Base-by-base conservation (phyloP, 2,797 vertebrate genomes). In the Sebastes oblongus region DNA sequence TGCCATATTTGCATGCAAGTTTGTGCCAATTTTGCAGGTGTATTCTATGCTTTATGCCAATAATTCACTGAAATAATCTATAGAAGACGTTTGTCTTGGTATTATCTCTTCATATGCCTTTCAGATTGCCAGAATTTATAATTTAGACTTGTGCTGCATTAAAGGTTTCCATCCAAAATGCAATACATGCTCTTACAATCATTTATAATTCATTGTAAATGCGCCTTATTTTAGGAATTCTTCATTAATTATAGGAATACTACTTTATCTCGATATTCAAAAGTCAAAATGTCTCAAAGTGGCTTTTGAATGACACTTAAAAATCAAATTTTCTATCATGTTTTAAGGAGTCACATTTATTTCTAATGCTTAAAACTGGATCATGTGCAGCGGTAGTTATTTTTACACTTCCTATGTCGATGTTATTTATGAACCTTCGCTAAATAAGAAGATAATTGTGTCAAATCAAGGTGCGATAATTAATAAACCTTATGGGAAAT, bases 21-120 rank as follows among this genome's bases (percentile, higher is more conserved):
- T 59, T 95, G 96, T 98, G 95, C 96, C 96, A 96, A 93, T 96
- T 76, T 95, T 90, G 22, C 74, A 96, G 96, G 94, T 96, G 95
- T 95, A 95, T 96, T 94, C 93, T 91, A 94, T 90, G 25, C 70
- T 88, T 82, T 68, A 58, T 78, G 68, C 55, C 66, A 86, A 70
- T 83, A 86, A 78, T 67, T 88, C 36, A 74, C 76, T 79, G 75
- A 77, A 88, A 85, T 88, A 81, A 85, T 88, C 77, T 85, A 72
- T 76, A 88, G 20, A 81, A 80, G 88, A 76, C 54, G 8, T 72
- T 39, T 77, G 58, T 81, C 36, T 83, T 80, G 61, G 12, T 66
- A 29, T 54, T 72, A 39, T 74, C 16, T 81, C 54, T 78, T 77
- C 39, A 65, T 78, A 58, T 71, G 27, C 66, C 71, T 86, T 78